Evolutionary conservation across 2,113 vertebrate genomes (phyloP).

Genomic region (Lamprologus lemairii): DNA sequence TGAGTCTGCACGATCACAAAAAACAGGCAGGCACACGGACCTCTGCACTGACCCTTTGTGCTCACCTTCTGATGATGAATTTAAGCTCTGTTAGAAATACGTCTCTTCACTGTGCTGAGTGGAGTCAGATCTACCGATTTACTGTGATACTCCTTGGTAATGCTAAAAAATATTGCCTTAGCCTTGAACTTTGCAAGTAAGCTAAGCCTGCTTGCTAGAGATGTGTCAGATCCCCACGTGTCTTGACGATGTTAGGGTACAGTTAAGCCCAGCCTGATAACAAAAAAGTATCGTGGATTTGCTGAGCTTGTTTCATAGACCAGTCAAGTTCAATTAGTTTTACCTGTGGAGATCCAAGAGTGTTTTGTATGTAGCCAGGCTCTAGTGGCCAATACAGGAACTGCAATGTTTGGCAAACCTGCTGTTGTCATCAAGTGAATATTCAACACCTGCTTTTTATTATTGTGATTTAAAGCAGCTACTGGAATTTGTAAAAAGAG

Average conservation of each 20-base stretch:
- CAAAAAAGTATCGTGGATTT: fast-evolving
- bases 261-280: background rate
- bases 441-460: background rate
- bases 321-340: background rate
- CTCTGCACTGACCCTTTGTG: background rate
- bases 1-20: background rate
- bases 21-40: background rate
- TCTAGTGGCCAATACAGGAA: background rate
- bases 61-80: background rate
- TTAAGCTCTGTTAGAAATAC: background rate
- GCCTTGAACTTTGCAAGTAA: background rate
- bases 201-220: background rate
- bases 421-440: background rate
- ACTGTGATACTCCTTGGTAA: background rate
- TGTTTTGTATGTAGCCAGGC: background rate
- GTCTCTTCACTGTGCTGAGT: background rate
- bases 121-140: background rate
- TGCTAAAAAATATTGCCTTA: background rate
- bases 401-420: background rate
- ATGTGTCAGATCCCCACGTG: background rate
- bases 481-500: background rate
- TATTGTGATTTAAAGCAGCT: background rate
- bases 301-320: background rate
- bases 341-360: background rate
- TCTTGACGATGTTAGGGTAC: fast-evolving